These are phyloP conservation scores for Aproaerema taeniolella DNA, from an alignment of 2,888 invertebrate genomes.

Conservation along the genomic window DNA sequence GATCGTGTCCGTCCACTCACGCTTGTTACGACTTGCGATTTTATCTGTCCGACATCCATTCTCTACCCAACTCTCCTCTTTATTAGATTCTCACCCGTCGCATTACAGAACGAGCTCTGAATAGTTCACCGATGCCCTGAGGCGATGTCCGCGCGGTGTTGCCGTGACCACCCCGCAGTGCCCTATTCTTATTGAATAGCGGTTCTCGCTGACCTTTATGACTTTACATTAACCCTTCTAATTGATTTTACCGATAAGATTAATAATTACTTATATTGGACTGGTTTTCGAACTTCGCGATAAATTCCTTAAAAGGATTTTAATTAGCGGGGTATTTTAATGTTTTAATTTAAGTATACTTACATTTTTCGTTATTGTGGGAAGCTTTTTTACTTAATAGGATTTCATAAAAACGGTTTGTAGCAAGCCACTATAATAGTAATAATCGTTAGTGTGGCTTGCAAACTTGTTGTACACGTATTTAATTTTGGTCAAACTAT, in stretches of 20 bases:
- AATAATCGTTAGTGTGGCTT: no score
- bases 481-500: no score
- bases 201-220: constrained; percentile 24
- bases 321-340: no score
- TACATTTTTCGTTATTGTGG: no score
- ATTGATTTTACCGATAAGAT: constrained; percentile 12
- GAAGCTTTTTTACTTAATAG: no score
- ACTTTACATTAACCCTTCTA: constrained; percentile 22
- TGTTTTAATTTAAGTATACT: no score
- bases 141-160: constrained; percentile 17
- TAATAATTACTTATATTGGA: no score
- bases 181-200: constrained; percentile 19
- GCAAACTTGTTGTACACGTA: no score
- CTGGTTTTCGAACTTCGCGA: no score
- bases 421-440: no score
- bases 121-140: constrained; percentile 14
- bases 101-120: constrained; percentile 17
- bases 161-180: neutral
- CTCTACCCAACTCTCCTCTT: constrained; percentile 28
- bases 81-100: constrained; percentile 22
- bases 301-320: no score
- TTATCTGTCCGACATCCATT: constrained; percentile 40
- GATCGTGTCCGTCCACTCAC: constrained; percentile 34
- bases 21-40: constrained; percentile 38
- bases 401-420: no score